These are phyloP conservation scores for Rostratula benghalensis DNA, from an alignment of 2,113 vertebrate species.

Conservation along the genomic window DNA sequence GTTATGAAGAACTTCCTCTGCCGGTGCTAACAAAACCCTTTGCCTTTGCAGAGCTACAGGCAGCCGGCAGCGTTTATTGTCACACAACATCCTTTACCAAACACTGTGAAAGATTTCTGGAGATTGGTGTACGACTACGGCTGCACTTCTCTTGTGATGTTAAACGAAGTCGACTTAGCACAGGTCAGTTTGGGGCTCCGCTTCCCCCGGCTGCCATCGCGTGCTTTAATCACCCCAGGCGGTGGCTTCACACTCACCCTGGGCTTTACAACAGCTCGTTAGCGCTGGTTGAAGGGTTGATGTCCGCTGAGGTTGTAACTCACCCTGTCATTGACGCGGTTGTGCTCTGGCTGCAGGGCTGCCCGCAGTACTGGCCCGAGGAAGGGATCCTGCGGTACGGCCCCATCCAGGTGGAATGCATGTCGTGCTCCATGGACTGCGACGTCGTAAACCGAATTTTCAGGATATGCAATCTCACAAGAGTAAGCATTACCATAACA, in stretches of 20 bases:
- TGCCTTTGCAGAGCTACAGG: constrained; percentile 90
- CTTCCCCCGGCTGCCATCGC: rapidly evolving
- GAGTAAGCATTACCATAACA: constrained; percentile 76
- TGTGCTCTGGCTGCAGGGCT: constrained; percentile 82
- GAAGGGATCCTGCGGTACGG: constrained; percentile 94
- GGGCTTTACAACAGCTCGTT: not conserved
- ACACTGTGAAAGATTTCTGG: constrained; percentile 99
- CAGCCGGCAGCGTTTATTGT: constrained; percentile 98
- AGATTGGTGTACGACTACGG: constrained; percentile 98
- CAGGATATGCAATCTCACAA: constrained; percentile 98
- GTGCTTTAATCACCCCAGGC: not conserved
- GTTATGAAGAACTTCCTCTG: not conserved
- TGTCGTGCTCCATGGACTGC: constrained; percentile 98
- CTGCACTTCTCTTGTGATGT: constrained; percentile 96
- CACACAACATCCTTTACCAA: constrained; percentile 96
- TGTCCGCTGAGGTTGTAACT: too few species aligned
- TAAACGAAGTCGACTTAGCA: constrained; percentile 96
- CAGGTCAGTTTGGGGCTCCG: constrained; percentile 79
- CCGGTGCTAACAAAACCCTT: not conserved
- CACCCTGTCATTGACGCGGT: not conserved
- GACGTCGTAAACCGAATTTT: constrained; percentile 96
- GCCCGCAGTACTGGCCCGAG: constrained; percentile 98
- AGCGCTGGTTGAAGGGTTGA: too few species aligned
- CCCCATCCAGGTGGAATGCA: constrained; percentile 97
- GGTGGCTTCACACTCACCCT: not conserved